These are phyloP conservation scores for Schizaphis graminum DNA, from an alignment of 2,888 invertebrate species.

Conservation along the genomic window DNA sequence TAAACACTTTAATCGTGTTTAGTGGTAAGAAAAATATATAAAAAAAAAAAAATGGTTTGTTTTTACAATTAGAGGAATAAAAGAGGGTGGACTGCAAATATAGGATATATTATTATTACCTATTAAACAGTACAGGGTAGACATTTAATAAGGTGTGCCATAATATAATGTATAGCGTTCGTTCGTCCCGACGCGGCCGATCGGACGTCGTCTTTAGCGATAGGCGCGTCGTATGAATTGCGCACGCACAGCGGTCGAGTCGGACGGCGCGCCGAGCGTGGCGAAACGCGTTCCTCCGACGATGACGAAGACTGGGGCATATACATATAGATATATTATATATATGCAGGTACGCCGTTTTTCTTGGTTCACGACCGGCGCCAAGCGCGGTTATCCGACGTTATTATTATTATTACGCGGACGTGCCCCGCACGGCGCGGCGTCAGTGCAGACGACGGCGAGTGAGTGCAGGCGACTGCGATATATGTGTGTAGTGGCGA, in stretches of 20 bases:
- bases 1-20: not conserved
- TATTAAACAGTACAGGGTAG: not conserved
- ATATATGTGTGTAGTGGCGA: conserved; percentile 19
- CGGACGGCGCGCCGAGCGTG: conserved; percentile 45
- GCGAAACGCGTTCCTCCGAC: conserved; percentile 50
- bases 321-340: not conserved
- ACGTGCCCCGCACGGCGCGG: conserved; percentile 42
- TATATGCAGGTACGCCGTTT: not conserved
- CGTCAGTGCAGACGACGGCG: conserved; percentile 29
- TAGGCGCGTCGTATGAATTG: conserved; percentile 4
- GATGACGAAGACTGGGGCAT: not conserved
- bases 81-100: not conserved
- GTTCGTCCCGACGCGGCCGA: not conserved
- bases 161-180: conserved; percentile 12
- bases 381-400: conserved; percentile 50
- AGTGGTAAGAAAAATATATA: not conserved
- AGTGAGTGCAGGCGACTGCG: conserved; percentile 45
- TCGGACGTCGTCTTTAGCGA: conserved; percentile 6
- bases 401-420: conserved; percentile 36
- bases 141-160: not conserved
- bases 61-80: not conserved
- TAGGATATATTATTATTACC: not conserved
- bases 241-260: conserved; percentile 5
- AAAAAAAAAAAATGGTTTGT: not conserved
- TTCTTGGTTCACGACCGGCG: conserved; percentile 40